phyloP scores from a whole-genome alignment of 2,888 invertebrate genomes.

The Cheilosia pagana region DNA sequence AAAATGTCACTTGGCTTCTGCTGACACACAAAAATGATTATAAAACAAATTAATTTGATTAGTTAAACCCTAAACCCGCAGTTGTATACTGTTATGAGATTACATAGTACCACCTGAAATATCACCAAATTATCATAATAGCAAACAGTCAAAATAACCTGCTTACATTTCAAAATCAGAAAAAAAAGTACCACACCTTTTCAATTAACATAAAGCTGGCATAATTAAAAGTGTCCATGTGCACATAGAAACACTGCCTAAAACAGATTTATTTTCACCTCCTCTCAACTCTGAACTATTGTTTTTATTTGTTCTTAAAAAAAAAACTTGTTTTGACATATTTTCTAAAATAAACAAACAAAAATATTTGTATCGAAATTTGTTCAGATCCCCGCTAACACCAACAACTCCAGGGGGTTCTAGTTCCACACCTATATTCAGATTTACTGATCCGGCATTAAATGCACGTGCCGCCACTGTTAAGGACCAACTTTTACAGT shows the following conservation, averaged over 20 bases:
- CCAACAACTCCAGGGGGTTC: slow-evolving; percentile 87
- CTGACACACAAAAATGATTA: no score
- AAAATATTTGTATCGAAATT: slow-evolving; percentile 82
- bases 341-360: slow-evolving; percentile 65
- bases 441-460: slow-evolving; percentile 95
- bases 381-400: slow-evolving; percentile 90
- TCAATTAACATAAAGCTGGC: slow-evolving; percentile 15
- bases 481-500: slow-evolving; percentile 97
- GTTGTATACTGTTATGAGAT: no score
- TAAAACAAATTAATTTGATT: no score
- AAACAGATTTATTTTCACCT: slow-evolving; percentile 30
- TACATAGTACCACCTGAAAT: no score
- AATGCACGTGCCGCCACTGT: slow-evolving; percentile 96
- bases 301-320: slow-evolving; percentile 5
- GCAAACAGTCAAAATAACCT: neutral
- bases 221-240: neutral
- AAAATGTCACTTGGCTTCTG: no score
- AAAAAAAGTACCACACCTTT: neutral
- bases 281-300: slow-evolving; percentile 22
- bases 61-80: no score
- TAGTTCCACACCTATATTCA: slow-evolving; percentile 90
- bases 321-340: slow-evolving; percentile 39
- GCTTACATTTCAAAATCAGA: neutral
- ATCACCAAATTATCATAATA: neutral
- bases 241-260: slow-evolving; percentile 22